Evolutionary conservation across 2,888 invertebrate genomes (phyloP).

Genomic region (Camponotus fellah): DNA sequence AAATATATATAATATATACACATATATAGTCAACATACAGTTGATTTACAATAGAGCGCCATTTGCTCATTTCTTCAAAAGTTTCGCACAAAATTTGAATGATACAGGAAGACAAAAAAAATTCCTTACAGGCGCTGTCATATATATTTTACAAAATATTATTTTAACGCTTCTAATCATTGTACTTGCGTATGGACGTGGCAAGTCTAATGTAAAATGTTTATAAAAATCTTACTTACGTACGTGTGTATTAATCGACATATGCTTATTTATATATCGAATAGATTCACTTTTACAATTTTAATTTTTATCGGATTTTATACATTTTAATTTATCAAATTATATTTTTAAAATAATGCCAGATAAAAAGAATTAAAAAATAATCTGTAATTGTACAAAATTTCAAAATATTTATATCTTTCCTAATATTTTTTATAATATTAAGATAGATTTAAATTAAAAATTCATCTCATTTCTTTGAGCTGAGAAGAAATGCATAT

Average conservation of each 20-base stretch:
- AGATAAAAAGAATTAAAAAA: neutral
- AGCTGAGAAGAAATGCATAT: neutral
- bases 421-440: neutral
- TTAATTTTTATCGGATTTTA: neutral
- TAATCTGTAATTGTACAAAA: neutral
- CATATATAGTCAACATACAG: neutral
- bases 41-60: neutral
- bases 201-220: constrained; percentile 8
- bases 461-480: neutral
- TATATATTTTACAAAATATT: neutral
- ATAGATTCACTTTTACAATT: neutral
- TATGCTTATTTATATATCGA: neutral
- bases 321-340: neutral
- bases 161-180: neutral
- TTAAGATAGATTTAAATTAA: neutral
- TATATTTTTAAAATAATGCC: neutral
- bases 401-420: neutral
- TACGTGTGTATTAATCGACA: neutral
- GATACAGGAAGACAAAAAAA: neutral
- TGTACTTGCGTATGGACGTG: neutral
- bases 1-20: constrained; percentile 32
- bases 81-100: neutral
- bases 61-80: neutral
- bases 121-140: neutral
- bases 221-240: constrained; percentile 1